phyloP scores from a whole-genome alignment of 64 coral and sea anemone genomes.

The Trachythela sp. region DNA sequence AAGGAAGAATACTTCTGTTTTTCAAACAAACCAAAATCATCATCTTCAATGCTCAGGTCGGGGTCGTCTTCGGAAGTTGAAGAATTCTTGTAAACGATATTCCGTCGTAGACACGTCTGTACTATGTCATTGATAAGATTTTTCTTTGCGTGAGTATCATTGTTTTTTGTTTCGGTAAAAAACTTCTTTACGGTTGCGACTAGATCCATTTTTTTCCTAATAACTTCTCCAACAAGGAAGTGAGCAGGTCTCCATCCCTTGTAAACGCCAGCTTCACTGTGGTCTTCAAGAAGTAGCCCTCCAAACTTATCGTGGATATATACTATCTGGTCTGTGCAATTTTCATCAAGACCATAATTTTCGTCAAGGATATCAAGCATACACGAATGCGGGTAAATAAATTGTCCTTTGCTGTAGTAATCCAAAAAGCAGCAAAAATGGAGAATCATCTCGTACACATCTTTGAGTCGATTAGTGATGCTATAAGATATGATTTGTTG shows the following conservation, averaged over 20 bases:
- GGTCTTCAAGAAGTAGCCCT: constrained; percentile 49
- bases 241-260: constrained; percentile 61
- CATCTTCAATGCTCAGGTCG: neutral
- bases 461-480: neutral
- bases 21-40: constrained; percentile 15
- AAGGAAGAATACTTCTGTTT: constrained; percentile 34
- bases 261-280: constrained; percentile 25
- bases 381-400: constrained; percentile 41
- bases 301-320: constrained; percentile 45
- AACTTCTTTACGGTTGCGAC: neutral
- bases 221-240: constrained; percentile 49
- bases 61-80: neutral
- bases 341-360: neutral
- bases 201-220: neutral
- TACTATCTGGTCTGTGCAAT: neutral
- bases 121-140: constrained; percentile 39
- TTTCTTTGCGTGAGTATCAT: constrained; percentile 26
- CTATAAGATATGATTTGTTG: neutral
- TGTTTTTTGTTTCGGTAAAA: neutral
- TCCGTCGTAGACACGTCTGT: neutral
- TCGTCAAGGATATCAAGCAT: constrained; percentile 41
- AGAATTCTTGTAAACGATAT: neutral
- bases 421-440: constrained; percentile 35
- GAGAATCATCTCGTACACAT: neutral
- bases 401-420: constrained; percentile 31